Evolutionary conservation across 2,113 vertebrate genomes (phyloP).

Genomic region (Hyaena hyaena): DNA sequence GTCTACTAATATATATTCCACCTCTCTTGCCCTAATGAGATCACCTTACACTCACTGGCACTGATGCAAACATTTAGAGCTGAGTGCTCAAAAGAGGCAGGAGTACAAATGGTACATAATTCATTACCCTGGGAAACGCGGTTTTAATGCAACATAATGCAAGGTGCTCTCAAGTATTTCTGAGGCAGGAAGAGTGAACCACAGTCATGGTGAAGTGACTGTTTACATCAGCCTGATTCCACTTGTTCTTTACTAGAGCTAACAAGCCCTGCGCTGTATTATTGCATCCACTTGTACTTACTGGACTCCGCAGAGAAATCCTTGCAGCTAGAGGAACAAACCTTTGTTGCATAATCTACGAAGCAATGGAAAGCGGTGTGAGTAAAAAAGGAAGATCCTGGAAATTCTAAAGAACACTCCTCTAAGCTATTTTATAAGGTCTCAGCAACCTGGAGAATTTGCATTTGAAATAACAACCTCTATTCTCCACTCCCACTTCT

Average conservation of each 20-base stretch:
- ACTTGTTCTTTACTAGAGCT: slow-evolving; percentile 77
- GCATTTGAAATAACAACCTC: slow-evolving; percentile 36
- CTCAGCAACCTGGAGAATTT: background rate
- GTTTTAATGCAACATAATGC: slow-evolving; percentile 84
- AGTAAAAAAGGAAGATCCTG: background rate
- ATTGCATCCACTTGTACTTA: slow-evolving; percentile 59
- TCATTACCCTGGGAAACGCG: slow-evolving; percentile 84
- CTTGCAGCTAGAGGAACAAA: slow-evolving; percentile 33
- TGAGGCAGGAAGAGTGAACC: slow-evolving; percentile 80
- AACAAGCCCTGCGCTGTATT: slow-evolving; percentile 75
- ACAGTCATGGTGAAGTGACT: slow-evolving; percentile 84
- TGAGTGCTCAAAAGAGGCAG: slow-evolving; percentile 85
- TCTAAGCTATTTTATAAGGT: background rate
- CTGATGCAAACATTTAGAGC: slow-evolving; percentile 83
- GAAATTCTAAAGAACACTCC: background rate
- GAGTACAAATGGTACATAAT: slow-evolving; percentile 86
- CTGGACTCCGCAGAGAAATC: slow-evolving; percentile 55
- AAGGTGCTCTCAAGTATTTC: slow-evolving; percentile 85
- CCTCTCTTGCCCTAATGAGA: slow-evolving; percentile 84
- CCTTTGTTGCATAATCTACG: background rate
- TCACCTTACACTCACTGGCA: slow-evolving; percentile 85
- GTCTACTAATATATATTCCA: slow-evolving; percentile 81
- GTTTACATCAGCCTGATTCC: slow-evolving; percentile 83
- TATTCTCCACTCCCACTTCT: background rate
- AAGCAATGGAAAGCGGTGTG: background rate